Conservation (phyloP, 2,113 vertebrate genomes). For the Burhinus oedicnemus region DNA sequence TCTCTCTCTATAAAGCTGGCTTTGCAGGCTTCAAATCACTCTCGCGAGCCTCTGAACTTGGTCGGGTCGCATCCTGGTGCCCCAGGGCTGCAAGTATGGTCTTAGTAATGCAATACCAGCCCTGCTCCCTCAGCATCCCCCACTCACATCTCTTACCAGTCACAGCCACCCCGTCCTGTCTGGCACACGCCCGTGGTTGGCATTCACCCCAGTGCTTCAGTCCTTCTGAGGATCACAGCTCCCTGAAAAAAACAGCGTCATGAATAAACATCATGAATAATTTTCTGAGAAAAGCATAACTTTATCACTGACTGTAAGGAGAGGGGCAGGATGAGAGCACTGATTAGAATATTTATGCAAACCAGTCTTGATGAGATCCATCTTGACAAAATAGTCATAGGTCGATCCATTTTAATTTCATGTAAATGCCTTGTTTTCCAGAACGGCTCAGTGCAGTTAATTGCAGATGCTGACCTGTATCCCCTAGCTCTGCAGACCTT, state of each 20-base stretch:
- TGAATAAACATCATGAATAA: conserved; percentile 38
- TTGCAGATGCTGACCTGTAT: not conserved
- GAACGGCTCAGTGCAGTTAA: not conserved
- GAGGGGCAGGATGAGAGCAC: not conserved
- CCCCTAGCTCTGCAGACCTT: not conserved
- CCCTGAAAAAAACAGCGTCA: not conserved
- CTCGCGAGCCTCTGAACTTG: fast-evolving
- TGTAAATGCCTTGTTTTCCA: not conserved
- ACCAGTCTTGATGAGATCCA: not conserved
- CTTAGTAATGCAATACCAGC: fast-evolving
- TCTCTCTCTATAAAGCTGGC: not conserved
- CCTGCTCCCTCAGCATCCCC: not conserved
- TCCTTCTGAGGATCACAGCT: not conserved
- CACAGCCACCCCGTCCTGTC: not conserved
- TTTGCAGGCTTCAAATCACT: not conserved
- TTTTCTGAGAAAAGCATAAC: not conserved
- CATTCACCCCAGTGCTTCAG: not conserved
- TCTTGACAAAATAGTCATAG: not conserved
- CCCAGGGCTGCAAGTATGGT: not conserved
- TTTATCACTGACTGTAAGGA: not conserved
- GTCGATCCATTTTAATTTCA: not conserved
- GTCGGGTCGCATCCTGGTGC: not conserved
- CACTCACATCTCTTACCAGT: fast-evolving
- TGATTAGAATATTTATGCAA: conserved; percentile 33
- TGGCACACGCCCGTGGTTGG: fast-evolving